These are phyloP conservation scores for Lasioglossum leucozonium DNA, from an alignment of 2,888 invertebrate species.

Conservation along the genomic window DNA sequence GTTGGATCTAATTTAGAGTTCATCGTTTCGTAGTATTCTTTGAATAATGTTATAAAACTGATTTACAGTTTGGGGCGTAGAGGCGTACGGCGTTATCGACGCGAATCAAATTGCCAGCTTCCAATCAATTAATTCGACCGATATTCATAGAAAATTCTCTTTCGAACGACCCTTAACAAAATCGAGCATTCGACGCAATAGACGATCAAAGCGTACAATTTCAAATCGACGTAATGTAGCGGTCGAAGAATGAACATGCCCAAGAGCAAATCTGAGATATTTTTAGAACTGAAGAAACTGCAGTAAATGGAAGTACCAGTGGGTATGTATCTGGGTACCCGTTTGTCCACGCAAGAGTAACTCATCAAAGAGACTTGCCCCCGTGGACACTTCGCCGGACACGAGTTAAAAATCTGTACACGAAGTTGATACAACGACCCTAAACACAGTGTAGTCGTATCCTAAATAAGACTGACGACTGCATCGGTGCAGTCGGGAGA, in stretches of 20 bases:
- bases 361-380: neutral
- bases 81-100: too few species aligned
- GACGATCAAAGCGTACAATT: neutral
- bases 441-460: neutral
- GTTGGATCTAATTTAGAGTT: too few species aligned
- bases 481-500: neutral
- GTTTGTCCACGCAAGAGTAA: neutral
- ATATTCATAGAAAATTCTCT: neutral
- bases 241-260: neutral
- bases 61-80: too few species aligned
- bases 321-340: neutral
- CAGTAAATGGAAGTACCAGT: neutral
- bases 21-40: neutral
- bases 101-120: neutral
- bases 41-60: neutral
- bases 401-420: neutral
- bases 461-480: conserved; percentile 1
- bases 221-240: neutral
- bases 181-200: neutral
- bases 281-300: neutral
- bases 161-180: neutral
- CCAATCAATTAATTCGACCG: neutral
- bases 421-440: neutral
- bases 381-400: neutral
- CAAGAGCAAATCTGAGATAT: neutral